phyloP scores from a whole-genome alignment of 2,113 vertebrate genomes.

The Calypte anna region DNA sequence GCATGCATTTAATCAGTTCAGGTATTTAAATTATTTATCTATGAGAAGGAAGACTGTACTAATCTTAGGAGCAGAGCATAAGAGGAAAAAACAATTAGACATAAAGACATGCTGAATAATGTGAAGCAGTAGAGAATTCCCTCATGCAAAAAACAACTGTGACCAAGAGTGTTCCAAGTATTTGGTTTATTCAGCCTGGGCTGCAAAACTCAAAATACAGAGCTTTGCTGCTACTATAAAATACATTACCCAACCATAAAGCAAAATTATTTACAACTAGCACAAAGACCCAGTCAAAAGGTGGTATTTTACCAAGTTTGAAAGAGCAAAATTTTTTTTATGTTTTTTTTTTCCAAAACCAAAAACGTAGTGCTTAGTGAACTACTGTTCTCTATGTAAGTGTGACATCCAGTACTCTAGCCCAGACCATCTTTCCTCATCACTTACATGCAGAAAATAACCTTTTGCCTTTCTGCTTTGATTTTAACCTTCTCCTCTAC shows the following conservation, averaged over 20 bases:
- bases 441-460: not conserved
- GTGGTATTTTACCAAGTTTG: not conserved
- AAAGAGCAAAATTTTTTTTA: not conserved
- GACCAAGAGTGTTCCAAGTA: not conserved
- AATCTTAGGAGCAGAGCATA: not conserved
- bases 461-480: not conserved
- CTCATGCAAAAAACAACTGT: not conserved
- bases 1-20: constrained; percentile 27
- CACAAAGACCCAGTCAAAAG: not conserved
- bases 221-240: not conserved
- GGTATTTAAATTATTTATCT: constrained; percentile 62
- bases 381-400: not conserved
- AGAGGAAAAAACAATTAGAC: not conserved
- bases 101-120: not conserved
- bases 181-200: not conserved
- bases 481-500: not conserved
- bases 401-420: not conserved
- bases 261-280: not conserved
- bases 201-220: not conserved
- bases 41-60: not conserved
- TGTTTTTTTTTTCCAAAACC: not conserved
- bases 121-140: not conserved
- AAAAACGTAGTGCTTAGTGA: not conserved
- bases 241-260: not conserved
- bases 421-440: not conserved